phyloP scores from a whole-genome alignment of 2,113 vertebrate species.

The Phasianus colchicus region DNA sequence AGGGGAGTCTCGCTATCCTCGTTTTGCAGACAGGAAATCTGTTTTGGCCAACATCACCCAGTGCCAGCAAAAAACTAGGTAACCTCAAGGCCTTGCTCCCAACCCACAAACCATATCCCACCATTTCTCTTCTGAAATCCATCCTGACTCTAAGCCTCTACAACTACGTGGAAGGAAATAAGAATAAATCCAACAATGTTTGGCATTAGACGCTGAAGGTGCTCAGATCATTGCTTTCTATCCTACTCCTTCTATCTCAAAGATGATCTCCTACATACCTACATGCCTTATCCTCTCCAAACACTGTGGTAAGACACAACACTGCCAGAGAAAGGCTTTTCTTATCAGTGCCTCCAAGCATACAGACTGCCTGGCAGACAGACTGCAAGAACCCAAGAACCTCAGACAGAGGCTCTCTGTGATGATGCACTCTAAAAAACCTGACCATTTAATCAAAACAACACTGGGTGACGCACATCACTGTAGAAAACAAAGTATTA shows the following conservation, averaged over 20 bases:
- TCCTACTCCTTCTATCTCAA: not conserved
- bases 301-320: not conserved
- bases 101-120: not conserved
- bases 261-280: not conserved
- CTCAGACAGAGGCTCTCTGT: not conserved
- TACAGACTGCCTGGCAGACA: not conserved
- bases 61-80: not conserved
- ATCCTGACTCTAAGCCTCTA: not conserved
- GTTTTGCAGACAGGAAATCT: not conserved
- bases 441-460: not conserved
- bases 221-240: not conserved
- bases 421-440: not conserved
- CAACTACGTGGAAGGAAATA: not conserved
- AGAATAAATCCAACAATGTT: not conserved
- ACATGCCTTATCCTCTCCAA: not conserved
- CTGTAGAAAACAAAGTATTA: not conserved
- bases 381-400: not conserved
- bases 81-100: not conserved
- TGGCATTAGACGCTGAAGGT: not conserved
- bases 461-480: fast-evolving
- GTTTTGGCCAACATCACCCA: not conserved
- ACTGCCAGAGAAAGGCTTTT: not conserved
- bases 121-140: not conserved
- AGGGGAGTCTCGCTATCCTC: not conserved
- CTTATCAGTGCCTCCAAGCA: not conserved